Evolutionary conservation across 2,113 vertebrate species (phyloP).

Genomic region (Hippocampus guttulatus): DNA sequence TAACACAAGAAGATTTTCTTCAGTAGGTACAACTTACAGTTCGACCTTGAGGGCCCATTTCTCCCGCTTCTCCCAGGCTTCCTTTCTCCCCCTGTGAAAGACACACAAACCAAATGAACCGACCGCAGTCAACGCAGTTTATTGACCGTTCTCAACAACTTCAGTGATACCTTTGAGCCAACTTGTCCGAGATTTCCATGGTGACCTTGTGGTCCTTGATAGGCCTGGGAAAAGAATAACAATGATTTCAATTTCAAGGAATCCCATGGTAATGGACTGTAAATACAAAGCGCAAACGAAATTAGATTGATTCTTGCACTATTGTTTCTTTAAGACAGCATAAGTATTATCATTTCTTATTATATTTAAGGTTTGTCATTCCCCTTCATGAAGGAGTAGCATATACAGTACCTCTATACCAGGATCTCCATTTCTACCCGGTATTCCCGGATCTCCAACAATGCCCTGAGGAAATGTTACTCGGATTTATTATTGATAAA

Average conservation of each 20-base stretch:
- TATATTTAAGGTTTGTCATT: background rate
- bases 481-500: conserved; percentile 7
- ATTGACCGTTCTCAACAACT: conserved; percentile 2
- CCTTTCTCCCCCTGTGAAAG: conserved; percentile 75
- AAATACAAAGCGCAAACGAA: background rate
- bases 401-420: conserved; percentile 71
- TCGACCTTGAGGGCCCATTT: conserved; percentile 73
- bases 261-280: background rate
- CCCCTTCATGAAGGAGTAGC: background rate
- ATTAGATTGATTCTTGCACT: background rate
- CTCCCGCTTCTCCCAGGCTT: conserved; percentile 62
- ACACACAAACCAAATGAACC: conserved; percentile 25
- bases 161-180: conserved; percentile 64
- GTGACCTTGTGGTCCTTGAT: conserved; percentile 75
- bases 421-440: conserved; percentile 72
- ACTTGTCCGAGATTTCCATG: conserved; percentile 59
- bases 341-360: background rate
- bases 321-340: background rate
- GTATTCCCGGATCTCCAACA: conserved; percentile 71
- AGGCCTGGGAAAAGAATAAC: conserved; percentile 59
- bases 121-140: conserved; percentile 14
- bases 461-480: conserved; percentile 65
- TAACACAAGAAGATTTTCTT: conserved; percentile 26
- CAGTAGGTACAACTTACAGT: conserved; percentile 63
- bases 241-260: conserved; percentile 1